Evolutionary conservation across 2,113 vertebrate species (phyloP).

Genomic region (Paraplagusia blochii): DNA sequence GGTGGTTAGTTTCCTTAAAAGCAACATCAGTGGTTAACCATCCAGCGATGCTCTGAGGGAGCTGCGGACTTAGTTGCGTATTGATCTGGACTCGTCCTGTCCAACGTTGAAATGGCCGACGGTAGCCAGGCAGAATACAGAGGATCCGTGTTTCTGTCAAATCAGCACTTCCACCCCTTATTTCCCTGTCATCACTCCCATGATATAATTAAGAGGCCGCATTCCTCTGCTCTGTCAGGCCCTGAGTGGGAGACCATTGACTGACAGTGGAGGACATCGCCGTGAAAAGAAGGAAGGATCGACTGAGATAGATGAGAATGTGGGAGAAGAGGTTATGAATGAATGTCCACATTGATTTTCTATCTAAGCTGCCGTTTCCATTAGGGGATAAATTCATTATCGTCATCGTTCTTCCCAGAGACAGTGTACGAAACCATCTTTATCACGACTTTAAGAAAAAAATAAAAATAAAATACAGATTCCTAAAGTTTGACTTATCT

Average conservation of each 20-base stretch:
- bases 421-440: conserved; percentile 57
- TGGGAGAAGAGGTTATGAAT: conserved; percentile 77
- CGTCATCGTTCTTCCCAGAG: conserved; percentile 44
- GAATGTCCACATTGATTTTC: conserved; percentile 82
- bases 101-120: conserved; percentile 38
- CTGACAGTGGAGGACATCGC: conserved; percentile 77
- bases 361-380: conserved; percentile 76
- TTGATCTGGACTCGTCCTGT: conserved; percentile 44
- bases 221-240: conserved; percentile 72
- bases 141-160: conserved; percentile 64
- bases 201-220: conserved; percentile 69
- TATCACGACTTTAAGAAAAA: conserved; percentile 38
- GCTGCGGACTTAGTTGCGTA: conserved; percentile 22
- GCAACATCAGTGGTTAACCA: conserved; percentile 9
- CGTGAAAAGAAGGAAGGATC: conserved; percentile 74
- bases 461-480: conserved; percentile 46
- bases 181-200: conserved; percentile 67
- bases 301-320: conserved; percentile 76
- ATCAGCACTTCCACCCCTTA: conserved; percentile 55
- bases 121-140: conserved; percentile 46
- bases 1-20: not conserved
- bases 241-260: conserved; percentile 68
- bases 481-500: conserved; percentile 1
- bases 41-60: not conserved
- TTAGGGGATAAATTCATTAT: conserved; percentile 73